Evolutionary conservation across 1,140 invertebrate genomes (phyloP).

Genomic region (Ooceraea biroi): DNA sequence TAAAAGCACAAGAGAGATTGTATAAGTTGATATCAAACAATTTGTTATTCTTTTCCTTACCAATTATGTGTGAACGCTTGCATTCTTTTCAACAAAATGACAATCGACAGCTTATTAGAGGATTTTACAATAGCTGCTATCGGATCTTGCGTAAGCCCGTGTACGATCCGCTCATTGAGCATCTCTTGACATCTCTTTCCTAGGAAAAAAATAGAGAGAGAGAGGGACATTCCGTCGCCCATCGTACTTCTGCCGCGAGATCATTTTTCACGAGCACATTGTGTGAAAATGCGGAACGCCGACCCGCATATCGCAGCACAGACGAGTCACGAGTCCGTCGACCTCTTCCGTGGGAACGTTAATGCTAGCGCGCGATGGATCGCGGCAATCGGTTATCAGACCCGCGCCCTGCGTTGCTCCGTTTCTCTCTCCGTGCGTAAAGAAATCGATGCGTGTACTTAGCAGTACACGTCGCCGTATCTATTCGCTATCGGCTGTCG

Average conservation of each 20-base stretch:
- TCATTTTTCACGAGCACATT: constrained; percentile 16
- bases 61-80: neutral
- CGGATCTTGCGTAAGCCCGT: neutral
- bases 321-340: constrained; percentile 25
- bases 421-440: constrained; percentile 19
- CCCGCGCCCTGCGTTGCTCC: neutral
- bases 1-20: too few species aligned
- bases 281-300: constrained; percentile 29
- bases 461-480: constrained; percentile 5
- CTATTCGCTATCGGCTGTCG: neutral
- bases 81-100: neutral
- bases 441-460: constrained; percentile 34
- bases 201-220: neutral
- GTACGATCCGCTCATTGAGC: neutral
- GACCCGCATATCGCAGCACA: constrained; percentile 2
- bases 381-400: constrained; percentile 51
- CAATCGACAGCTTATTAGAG: neutral
- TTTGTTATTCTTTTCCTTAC: neutral
- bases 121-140: neutral
- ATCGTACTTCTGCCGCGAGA: neutral
- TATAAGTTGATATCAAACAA: too few species aligned
- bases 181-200: neutral
- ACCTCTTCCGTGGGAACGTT: constrained; percentile 47
- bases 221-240: too few species aligned
- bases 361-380: constrained; percentile 27